phyloP scores from a whole-genome alignment of 2,113 vertebrate genomes.

The Ginglymostoma cirratum region DNA sequence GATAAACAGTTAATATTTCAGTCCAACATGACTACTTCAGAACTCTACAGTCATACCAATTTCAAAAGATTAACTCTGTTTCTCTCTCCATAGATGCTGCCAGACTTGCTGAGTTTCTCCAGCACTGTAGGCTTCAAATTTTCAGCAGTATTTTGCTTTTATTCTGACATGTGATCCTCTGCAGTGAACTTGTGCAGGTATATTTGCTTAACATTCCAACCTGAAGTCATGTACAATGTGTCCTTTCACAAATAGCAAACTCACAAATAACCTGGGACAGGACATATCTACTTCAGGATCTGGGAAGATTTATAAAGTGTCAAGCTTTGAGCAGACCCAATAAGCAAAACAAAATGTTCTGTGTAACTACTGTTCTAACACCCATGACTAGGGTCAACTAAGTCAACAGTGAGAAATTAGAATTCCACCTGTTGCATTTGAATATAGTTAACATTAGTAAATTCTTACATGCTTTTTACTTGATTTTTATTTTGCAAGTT shows the following conservation, averaged over 20 bases:
- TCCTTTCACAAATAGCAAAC: neutral
- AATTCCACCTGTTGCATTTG: neutral
- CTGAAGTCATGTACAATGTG: neutral
- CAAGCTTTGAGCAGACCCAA: neutral
- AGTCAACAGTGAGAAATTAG: neutral
- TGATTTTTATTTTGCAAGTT: neutral
- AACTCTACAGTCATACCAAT: no score
- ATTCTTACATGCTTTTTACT: neutral
- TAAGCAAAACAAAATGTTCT: neutral
- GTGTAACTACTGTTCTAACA: neutral
- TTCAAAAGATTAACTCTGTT: no score
- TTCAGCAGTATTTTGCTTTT: no score
- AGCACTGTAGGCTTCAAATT: no score
- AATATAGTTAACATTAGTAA: neutral
- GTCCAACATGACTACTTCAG: no score
- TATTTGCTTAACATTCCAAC: neutral
- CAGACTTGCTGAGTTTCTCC: no score
- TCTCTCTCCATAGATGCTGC: no score
- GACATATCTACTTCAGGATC: neutral
- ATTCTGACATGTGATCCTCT: neutral
- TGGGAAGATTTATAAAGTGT: constrained; percentile 1
- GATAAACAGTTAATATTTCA: no score
- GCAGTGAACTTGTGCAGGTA: neutral
- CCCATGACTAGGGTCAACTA: neutral
- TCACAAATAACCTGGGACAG: neutral